Evolutionary conservation across 2,113 vertebrate genomes (phyloP).

Genomic region (Craseonycteris thonglongyai): DNA sequence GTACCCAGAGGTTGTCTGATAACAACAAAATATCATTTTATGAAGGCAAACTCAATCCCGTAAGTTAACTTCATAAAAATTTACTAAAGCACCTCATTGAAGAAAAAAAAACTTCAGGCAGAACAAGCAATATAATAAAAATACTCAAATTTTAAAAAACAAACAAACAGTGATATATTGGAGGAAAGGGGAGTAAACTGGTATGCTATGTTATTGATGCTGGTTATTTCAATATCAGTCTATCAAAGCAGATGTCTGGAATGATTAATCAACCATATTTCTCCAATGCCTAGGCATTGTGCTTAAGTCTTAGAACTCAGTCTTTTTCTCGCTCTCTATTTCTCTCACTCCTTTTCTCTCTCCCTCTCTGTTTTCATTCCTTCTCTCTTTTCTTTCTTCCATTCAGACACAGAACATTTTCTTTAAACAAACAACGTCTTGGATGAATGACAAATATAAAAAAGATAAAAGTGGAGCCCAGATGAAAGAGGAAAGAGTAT

Average conservation of each 20-base stretch:
- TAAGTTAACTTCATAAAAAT: background rate
- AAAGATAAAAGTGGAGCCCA: background rate
- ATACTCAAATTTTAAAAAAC: background rate
- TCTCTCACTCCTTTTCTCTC: background rate
- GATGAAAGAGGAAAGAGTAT: background rate
- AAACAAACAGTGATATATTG: background rate
- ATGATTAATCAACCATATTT: background rate
- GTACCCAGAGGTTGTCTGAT: background rate
- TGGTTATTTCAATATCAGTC: background rate
- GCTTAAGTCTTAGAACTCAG: background rate
- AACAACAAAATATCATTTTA: background rate
- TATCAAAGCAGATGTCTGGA: background rate
- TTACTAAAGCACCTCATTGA: background rate
- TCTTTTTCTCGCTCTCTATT: background rate
- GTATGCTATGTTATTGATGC: background rate
- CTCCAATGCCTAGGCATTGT: background rate
- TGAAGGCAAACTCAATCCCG: background rate
- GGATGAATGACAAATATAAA: background rate
- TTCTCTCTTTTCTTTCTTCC: background rate
- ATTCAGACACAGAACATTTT: background rate
- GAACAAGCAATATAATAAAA: background rate
- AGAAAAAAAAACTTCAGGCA: background rate
- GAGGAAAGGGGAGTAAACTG: background rate
- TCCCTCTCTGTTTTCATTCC: background rate
- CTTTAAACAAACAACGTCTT: constrained; percentile 15